Evolutionary conservation across 2,888 invertebrate genomes (phyloP).

Genomic region (Himalopsyche japonica): DNA sequence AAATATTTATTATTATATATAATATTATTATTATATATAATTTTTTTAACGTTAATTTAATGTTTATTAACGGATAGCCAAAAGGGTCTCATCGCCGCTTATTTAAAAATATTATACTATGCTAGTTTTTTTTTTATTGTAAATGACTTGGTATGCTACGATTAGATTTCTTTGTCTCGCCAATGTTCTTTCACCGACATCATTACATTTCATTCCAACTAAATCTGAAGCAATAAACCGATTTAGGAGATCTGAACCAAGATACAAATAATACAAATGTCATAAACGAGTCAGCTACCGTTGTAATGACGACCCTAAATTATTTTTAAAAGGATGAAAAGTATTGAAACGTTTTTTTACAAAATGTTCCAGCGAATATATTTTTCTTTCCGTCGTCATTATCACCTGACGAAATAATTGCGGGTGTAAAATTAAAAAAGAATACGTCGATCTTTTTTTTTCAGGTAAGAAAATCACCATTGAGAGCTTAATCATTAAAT

Average conservation of each 20-base stretch:
- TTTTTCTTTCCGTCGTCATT: not conserved
- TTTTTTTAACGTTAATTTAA: no score
- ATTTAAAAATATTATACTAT: no score
- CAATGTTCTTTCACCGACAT: no score
- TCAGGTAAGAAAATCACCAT: not conserved
- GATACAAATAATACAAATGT: not conserved
- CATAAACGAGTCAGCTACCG: not conserved
- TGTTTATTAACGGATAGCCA: no score
- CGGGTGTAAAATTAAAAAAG: not conserved
- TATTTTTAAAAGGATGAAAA: not conserved
- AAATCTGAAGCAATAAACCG: not conserved
- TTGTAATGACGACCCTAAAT: not conserved
- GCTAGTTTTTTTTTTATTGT: no score
- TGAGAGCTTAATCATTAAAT: no score
- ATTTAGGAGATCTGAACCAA: not conserved
- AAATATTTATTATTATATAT: no score
- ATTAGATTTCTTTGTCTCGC: no score
- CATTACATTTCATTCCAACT: no score
- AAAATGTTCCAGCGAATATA: not conserved
- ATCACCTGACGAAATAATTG: not conserved
- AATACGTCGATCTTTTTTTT: not conserved
- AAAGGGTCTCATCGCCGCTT: no score
- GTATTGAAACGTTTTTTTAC: not conserved
- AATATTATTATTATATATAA: no score
- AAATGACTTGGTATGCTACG: no score